Conservation (phyloP, 2,888 invertebrate genomes). For the Dicyrtomina minuta region DNA sequence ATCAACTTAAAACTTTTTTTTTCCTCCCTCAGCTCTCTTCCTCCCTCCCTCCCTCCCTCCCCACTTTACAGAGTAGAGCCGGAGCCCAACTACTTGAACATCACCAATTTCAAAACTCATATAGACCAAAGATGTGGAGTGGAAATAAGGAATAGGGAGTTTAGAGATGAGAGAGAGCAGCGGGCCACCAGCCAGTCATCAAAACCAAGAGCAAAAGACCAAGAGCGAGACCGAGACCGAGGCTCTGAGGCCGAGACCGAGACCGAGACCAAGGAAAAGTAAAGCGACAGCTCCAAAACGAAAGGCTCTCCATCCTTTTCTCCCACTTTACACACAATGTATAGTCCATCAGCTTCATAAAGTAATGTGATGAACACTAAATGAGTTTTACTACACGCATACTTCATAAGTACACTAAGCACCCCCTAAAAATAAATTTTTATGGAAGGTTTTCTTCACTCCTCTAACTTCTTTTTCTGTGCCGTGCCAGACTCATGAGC, state of each 20-base stretch:
- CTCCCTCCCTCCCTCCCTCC: neutral
- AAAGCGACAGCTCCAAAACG: neutral
- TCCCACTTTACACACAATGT: slow-evolving; percentile 9
- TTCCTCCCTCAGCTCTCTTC: neutral
- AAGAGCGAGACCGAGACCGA: slow-evolving; percentile 14
- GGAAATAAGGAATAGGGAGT: no score
- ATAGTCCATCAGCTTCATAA: slow-evolving; percentile 43
- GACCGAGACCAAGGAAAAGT: slow-evolving; percentile 2
- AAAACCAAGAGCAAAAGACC: neutral
- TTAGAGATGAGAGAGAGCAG: no score
- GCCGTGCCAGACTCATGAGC: neutral
- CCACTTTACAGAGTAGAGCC: neutral
- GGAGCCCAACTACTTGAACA: neutral
- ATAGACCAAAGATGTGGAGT: neutral
- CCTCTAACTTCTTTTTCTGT: neutral
- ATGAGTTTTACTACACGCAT: slow-evolving; percentile 40
- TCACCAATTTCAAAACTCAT: neutral
- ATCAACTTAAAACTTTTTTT: slow-evolving; percentile 18
- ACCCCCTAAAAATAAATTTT: slow-evolving; percentile 45
- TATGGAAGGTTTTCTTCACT: slow-evolving; percentile 30
- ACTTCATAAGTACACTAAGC: slow-evolving; percentile 29
- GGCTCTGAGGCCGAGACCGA: slow-evolving; percentile 2
- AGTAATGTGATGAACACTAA: slow-evolving; percentile 53
- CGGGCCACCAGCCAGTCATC: neutral
- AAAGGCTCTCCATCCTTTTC: slow-evolving; percentile 3